These are phyloP conservation scores for Prochilodus magdalenae DNA, from an alignment of 2,113 vertebrate genomes.

Conservation along the genomic window DNA sequence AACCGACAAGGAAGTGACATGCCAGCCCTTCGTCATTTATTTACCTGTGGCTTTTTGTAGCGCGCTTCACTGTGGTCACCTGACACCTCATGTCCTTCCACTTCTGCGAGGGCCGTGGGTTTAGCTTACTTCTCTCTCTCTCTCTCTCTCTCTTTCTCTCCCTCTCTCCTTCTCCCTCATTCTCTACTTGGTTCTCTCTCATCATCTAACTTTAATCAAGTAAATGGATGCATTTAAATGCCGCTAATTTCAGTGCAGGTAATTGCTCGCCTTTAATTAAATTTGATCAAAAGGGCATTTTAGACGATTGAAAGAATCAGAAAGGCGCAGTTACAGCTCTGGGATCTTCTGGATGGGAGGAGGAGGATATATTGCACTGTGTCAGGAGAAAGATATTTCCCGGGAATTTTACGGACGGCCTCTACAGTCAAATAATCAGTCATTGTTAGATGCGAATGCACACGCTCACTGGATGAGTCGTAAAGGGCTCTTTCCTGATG, in stretches of 20 bases:
- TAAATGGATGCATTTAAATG: conserved; percentile 81
- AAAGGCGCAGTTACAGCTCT: conserved; percentile 36
- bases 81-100: conserved; percentile 77
- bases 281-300: conserved; percentile 75
- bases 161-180: conserved; percentile 64
- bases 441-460: conserved; percentile 32
- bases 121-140: conserved; percentile 73
- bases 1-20: conserved; percentile 70
- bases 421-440: conserved; percentile 18
- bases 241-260: conserved; percentile 78
- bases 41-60: conserved; percentile 72
- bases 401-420: conserved; percentile 31
- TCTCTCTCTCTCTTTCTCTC: conserved; percentile 69
- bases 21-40: conserved; percentile 78
- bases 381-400: conserved; percentile 44
- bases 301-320: conserved; percentile 70
- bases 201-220: conserved; percentile 83
- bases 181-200: conserved; percentile 61
- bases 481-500: neutral
- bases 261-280: conserved; percentile 80
- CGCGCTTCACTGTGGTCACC: conserved; percentile 58
- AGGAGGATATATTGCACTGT: conserved; percentile 20
- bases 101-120: conserved; percentile 68
- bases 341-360: conserved; percentile 27
- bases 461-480: neutral